Evolutionary conservation across 2,113 vertebrate species (phyloP).

Genomic region (Typhlomys cinereus): DNA sequence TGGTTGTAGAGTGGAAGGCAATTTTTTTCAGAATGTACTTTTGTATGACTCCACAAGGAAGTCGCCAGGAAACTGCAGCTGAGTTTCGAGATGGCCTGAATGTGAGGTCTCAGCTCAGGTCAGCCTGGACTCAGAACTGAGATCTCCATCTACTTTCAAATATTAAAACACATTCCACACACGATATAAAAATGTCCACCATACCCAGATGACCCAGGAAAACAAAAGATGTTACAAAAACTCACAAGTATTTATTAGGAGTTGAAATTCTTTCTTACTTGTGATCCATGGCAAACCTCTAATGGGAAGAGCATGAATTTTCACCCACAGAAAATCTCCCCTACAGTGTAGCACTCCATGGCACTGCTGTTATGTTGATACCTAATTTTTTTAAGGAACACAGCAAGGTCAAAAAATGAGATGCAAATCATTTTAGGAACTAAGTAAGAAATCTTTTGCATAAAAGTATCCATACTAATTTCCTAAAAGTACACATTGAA

Average conservation of each 20-base stretch:
- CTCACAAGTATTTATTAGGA: background rate
- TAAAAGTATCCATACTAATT: background rate
- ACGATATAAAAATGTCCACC: background rate
- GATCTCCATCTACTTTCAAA: background rate
- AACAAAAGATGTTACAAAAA: too few relatives aligned
- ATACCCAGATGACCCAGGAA: background rate
- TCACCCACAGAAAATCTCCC: too few relatives aligned
- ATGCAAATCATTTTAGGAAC: background rate
- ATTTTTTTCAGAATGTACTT: background rate
- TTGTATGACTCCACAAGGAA: accelerated
- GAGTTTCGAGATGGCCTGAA: background rate
- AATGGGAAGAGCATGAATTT: accelerated
- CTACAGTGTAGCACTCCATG: accelerated
- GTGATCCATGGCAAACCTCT: background rate
- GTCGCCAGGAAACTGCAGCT: accelerated
- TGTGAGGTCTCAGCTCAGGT: background rate
- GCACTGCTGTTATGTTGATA: accelerated
- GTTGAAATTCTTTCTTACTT: background rate
- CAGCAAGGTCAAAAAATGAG: background rate
- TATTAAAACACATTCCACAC: accelerated
- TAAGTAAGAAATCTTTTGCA: background rate
- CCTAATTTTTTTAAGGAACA: accelerated
- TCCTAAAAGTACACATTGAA: too few relatives aligned
- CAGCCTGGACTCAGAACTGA: background rate
- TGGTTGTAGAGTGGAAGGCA: accelerated